Evolutionary conservation across 2,113 vertebrate genomes (phyloP).

Genomic region (Chionis minor): DNA sequence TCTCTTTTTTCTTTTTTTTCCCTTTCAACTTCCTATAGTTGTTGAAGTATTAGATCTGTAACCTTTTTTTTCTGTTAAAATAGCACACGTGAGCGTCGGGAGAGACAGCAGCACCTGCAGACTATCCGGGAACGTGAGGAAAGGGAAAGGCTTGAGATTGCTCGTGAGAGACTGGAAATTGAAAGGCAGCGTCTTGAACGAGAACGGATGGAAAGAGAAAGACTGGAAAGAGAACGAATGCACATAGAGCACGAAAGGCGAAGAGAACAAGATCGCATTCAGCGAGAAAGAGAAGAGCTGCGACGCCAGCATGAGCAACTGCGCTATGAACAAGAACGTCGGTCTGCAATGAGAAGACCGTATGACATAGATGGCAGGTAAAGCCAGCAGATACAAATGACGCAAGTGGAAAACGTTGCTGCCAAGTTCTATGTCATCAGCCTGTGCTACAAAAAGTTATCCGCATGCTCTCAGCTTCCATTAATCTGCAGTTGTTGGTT

Average conservation of each 20-base stretch:
- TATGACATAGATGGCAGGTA: constrained; percentile 92
- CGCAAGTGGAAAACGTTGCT: not conserved
- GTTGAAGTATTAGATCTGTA: not conserved
- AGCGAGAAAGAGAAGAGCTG: constrained; percentile 91
- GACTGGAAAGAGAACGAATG: constrained; percentile 89
- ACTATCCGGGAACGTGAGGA: constrained; percentile 91
- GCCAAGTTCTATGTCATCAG: not conserved
- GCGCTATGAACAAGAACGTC: constrained; percentile 89
- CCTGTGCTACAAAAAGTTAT: not conserved
- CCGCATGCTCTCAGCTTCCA: rapidly evolving
- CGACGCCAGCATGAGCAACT: constrained; percentile 92
- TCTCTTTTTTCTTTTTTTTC: no score
- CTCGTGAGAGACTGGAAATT: constrained; percentile 87
- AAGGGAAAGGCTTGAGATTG: constrained; percentile 83
- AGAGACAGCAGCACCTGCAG: constrained; percentile 88
- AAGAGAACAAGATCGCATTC: constrained; percentile 93
- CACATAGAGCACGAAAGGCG: constrained; percentile 91
- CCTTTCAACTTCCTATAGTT: not conserved
- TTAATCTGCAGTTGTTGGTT: not conserved
- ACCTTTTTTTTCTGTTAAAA: not conserved
- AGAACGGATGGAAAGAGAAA: constrained; percentile 91
- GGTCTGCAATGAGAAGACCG: constrained; percentile 82
- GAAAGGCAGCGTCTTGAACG: constrained; percentile 90
- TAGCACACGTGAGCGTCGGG: constrained; percentile 79
- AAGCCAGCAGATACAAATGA: rapidly evolving